Evolutionary conservation across 1,140 invertebrate species (phyloP), one percentile per base, ranked within the genome.

Genomic region (Drosophila nigromelanica): DNA sequence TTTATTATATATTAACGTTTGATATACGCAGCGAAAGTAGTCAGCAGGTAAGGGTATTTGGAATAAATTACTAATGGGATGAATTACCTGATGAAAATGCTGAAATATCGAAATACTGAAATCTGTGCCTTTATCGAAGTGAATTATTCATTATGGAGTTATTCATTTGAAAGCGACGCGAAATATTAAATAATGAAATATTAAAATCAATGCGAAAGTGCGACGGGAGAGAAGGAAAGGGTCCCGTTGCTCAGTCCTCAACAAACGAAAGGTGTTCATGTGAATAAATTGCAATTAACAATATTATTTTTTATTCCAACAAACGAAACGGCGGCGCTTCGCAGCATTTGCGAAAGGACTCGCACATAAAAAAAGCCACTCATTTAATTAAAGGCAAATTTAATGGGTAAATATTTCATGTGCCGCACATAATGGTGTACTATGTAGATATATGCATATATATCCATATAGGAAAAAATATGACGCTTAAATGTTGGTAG

Each of bases 271-370:
- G 86, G 86, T 90, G 86, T 90, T 90, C 86, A 90, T 87, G 86
- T 90, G 86, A 90, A 90, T 89, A 83, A 90, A 90, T 90, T 90
- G 86, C 86, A 90, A 90, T 90, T 90, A 90, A 90, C 87, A 82
- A 90, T 90, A 90, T 90, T 58, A 58, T 58, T 58, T 90, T 90
- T 90, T 90, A 87, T 90, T 89, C 81, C 71, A 86, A 80, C 86
- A 82, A 90, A 90, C 81, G 87, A 82, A 87, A 82, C 64, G 69
- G 24, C 42, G 73, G 43, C 61, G 43, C 40, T 24, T 2, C 24
- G 43, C 33, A 24, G 5, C 43, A 78, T 40, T n/a, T 21, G 58
- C 58, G 33, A 60, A 67, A 43, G 42, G 43, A 69, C 48, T 45
- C 51, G 61, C 15, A 45, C 30, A 66, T 30, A 48, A 71, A 60